A percentile compares a stretch with the other conserved stretches of the same genome.
These are phyloP conservation scores for Phenganax marumi DNA, from an alignment of 92 coral and sea anemone species.

Conservation along the genomic window DNA sequence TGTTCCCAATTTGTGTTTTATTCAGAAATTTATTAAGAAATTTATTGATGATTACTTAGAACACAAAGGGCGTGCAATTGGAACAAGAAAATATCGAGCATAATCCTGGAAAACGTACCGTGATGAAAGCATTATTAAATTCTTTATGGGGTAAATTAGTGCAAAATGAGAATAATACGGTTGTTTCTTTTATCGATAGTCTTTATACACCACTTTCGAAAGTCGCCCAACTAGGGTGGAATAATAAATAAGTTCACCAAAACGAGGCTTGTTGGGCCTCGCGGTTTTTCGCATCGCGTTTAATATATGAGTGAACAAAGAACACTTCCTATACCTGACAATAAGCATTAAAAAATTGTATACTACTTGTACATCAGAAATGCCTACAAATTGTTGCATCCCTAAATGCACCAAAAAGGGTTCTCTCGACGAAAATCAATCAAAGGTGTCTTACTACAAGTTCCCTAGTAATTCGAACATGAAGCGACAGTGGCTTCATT, in stretches of 20 bases:
- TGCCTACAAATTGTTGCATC: slow-evolving; percentile 7
- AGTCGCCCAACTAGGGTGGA: background rate
- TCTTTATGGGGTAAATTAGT: no score
- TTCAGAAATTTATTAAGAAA: no score
- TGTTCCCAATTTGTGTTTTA: no score
- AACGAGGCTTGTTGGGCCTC: background rate
- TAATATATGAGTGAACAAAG: no score
- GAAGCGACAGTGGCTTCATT: slow-evolving; percentile 45
- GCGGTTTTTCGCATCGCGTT: background rate
- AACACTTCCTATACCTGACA: background rate
- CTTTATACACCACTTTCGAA: no score
- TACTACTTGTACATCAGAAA: background rate
- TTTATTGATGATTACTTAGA: no score
- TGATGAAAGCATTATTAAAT: no score
- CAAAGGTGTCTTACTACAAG: slow-evolving; percentile 32
- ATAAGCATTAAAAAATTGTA: background rate
- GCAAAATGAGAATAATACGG: no score
- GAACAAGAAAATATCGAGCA: no score
- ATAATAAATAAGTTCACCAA: background rate
- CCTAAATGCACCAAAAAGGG: slow-evolving; percentile 50
- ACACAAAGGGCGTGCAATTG: no score
- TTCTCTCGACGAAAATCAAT: slow-evolving; percentile 17
- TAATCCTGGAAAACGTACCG: no score
- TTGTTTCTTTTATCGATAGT: no score
- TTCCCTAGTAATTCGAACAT: slow-evolving; percentile 11